Percentiles rank a stretch among this genome's conserved stretches.
phyloP scores from a whole-genome alignment of 1,140 invertebrate genomes.

The Caenorhabditis brenneri region DNA sequence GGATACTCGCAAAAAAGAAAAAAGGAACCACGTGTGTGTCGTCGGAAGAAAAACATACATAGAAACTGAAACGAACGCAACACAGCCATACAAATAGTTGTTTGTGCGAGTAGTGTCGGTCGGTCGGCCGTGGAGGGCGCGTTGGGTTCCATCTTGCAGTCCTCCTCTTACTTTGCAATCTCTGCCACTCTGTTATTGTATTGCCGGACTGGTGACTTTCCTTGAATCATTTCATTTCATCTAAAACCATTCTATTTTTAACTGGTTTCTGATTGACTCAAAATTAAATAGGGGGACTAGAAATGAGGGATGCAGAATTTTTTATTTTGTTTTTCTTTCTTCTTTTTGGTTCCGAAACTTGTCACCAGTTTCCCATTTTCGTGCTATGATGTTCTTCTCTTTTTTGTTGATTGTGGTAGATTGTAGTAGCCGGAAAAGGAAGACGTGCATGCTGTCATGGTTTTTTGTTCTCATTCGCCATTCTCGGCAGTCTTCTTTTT shows the following conservation, averaged over 20 bases:
- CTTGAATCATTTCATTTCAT: not conserved
- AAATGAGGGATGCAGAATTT: too few relatives aligned
- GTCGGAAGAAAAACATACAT: conserved; percentile 16
- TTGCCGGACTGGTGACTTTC: conserved; percentile 1
- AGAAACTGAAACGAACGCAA: conserved; percentile 28
- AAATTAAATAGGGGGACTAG: too few relatives aligned
- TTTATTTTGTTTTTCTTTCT: not conserved
- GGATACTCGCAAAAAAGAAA: not conserved
- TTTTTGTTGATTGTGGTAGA: not conserved
- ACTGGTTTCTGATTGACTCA: too few relatives aligned
- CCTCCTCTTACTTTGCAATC: not conserved
- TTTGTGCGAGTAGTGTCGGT: not conserved
- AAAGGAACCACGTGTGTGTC: conserved; percentile 4
- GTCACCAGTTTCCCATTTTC: not conserved
- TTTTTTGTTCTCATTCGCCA: not conserved
- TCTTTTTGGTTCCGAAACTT: not conserved
- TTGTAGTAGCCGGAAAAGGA: not conserved
- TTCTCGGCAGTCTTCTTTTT: not conserved
- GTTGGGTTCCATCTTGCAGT: conserved; percentile 4
- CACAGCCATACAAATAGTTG: conserved; percentile 5
- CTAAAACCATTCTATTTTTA: not conserved
- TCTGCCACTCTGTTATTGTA: conserved; percentile 7
- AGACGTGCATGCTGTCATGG: not conserved
- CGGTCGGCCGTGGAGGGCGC: not conserved
- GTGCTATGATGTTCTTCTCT: not conserved